Evolutionary conservation across 2,797 vertebrate species (phyloP).

Genomic region (Onychomys leucogaster): DNA sequence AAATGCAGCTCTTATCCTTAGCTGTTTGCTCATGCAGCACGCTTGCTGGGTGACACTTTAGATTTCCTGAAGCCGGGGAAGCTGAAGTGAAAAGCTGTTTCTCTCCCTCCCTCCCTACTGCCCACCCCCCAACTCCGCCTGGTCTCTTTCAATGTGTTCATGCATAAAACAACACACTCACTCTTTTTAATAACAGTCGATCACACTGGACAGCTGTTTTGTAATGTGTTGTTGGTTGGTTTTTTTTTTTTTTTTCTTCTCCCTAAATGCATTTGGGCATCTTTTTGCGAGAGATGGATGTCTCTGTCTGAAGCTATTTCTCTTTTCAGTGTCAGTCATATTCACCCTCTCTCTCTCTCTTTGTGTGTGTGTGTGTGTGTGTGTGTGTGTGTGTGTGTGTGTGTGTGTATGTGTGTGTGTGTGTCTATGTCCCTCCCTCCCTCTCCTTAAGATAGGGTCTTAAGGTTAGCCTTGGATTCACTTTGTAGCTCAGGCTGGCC

Average conservation of each 20-base stretch:
- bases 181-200: background rate
- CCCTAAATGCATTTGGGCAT: background rate
- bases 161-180: background rate
- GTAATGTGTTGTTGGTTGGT: background rate
- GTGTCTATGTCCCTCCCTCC: too few species aligned
- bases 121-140: background rate
- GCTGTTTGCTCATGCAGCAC: background rate
- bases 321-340: background rate
- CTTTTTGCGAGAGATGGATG: background rate
- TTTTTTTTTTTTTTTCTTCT: too few species aligned
- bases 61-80: background rate
- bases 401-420: too few species aligned
- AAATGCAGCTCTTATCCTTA: background rate
- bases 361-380: too few species aligned
- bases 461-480: background rate
- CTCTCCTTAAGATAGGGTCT: background rate
- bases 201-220: background rate
- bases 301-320: background rate
- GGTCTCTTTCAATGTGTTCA: background rate
- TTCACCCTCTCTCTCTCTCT: background rate
- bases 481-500: background rate
- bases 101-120: background rate
- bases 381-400: too few species aligned
- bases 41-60: rapidly evolving
- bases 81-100: background rate